Percentiles rank a stretch among this genome's conserved stretches.
Evolutionary conservation across 2,797 vertebrate genomes (phyloP).

Genomic region (Decapterus maruadsi): DNA sequence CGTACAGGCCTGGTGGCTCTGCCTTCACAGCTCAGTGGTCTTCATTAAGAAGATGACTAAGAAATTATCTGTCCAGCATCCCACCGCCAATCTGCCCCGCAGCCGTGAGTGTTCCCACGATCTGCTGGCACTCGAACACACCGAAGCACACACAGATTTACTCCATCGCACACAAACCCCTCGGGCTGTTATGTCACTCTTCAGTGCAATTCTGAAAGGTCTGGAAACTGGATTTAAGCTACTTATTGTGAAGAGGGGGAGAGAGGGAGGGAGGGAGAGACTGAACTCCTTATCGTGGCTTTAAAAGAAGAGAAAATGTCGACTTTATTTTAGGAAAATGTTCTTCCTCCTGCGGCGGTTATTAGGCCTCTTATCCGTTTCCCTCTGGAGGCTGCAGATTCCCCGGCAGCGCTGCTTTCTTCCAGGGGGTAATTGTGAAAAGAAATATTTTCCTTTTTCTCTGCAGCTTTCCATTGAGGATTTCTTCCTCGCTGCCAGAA

Average conservation of each 20-base stretch:
- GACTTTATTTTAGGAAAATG: slow-evolving; percentile 43
- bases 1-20: slow-evolving; percentile 53
- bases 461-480: neutral
- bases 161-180: slow-evolving; percentile 24
- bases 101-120: slow-evolving; percentile 59
- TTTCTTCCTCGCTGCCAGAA: slow-evolving; percentile 1
- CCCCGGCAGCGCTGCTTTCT: slow-evolving; percentile 12
- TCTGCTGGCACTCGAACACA: slow-evolving; percentile 51
- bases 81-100: slow-evolving; percentile 66
- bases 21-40: slow-evolving; percentile 65
- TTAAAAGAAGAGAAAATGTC: slow-evolving; percentile 35
- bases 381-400: slow-evolving; percentile 19
- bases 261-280: neutral
- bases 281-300: slow-evolving; percentile 16
- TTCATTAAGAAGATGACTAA: slow-evolving; percentile 71
- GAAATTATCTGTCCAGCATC: slow-evolving; percentile 67
- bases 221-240: slow-evolving; percentile 58
- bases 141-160: slow-evolving; percentile 24
- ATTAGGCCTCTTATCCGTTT: slow-evolving; percentile 19
- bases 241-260: slow-evolving; percentile 29
- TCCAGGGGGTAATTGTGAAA: neutral
- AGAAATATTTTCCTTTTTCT: slow-evolving; percentile 6
- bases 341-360: slow-evolving; percentile 27
- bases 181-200: slow-evolving; percentile 46
- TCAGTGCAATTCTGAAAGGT: slow-evolving; percentile 42